Evolutionary conservation across 2,797 vertebrate genomes (phyloP).

Genomic region (Eulemur rubriventer): DNA sequence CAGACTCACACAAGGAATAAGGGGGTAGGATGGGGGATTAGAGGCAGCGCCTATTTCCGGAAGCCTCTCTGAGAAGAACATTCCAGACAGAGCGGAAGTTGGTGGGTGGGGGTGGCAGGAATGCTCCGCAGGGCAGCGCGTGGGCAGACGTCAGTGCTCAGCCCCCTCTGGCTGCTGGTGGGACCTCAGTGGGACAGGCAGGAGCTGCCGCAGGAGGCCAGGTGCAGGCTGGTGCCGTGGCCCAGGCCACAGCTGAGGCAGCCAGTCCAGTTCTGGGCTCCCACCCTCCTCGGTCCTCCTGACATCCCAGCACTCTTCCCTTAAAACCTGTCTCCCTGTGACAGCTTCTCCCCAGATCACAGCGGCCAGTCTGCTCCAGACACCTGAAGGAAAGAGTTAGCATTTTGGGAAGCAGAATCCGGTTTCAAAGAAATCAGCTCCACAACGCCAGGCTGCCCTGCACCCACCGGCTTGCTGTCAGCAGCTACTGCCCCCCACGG

Average conservation of each 20-base stretch:
- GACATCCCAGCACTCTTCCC: neutral
- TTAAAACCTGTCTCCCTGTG: neutral
- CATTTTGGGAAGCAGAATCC: neutral
- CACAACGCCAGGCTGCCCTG: accelerated
- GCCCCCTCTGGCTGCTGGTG: neutral
- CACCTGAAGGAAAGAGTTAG: neutral
- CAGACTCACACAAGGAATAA: neutral
- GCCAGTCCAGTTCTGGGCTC: accelerated
- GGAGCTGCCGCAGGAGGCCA: accelerated
- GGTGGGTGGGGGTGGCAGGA: accelerated
- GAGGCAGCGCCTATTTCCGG: accelerated
- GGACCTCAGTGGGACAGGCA: neutral
- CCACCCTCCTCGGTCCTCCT: too few relatives aligned
- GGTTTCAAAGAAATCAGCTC: neutral
- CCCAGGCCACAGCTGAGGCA: too few relatives aligned
- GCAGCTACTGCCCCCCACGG: accelerated
- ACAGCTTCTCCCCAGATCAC: neutral
- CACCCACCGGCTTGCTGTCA: accelerated
- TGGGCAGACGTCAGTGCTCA: accelerated
- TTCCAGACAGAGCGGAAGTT: accelerated
- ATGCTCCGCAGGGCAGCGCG: accelerated
- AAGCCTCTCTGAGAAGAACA: neutral
- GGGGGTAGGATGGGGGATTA: too few relatives aligned
- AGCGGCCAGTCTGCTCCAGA: neutral
- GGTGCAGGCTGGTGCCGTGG: neutral